These are phyloP conservation scores for Leptarthrus brevirostris DNA, from an alignment of 2,888 invertebrate genomes.

Conservation along the genomic window DNA sequence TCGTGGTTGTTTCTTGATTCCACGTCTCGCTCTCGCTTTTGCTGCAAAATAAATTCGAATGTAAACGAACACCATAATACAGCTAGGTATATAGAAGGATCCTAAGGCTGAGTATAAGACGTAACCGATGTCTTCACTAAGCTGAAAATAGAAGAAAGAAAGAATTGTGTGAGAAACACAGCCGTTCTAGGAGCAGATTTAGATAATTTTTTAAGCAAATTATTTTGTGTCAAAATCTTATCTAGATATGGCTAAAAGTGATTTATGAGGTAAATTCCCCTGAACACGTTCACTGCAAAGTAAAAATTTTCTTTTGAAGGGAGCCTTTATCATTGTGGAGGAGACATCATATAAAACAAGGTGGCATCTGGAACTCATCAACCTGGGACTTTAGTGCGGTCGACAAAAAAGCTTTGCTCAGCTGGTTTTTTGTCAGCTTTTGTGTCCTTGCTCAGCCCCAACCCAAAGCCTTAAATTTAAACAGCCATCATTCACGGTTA, in stretches of 20 bases:
- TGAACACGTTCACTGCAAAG: neutral
- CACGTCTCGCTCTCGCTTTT: conserved; percentile 88
- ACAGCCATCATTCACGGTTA: neutral
- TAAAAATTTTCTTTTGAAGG: neutral
- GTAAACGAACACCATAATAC: conserved; percentile 99
- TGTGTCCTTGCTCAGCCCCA: neutral
- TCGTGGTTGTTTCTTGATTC: conserved; percentile 84
- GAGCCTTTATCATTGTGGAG: neutral
- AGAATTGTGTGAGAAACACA: conserved; percentile 14
- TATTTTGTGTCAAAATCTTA: conserved; percentile 18
- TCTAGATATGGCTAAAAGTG: neutral
- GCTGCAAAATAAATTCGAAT: conserved; percentile 98
- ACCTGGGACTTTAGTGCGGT: neutral
- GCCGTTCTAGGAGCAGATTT: neutral
- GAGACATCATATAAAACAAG: neutral
- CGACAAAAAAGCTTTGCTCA: neutral
- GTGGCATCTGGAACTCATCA: neutral
- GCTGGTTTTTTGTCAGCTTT: neutral
- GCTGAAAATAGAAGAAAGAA: conserved; percentile 71
- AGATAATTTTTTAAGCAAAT: conserved; percentile 5
- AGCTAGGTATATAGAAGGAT: conserved; percentile 98
- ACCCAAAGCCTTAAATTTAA: neutral
- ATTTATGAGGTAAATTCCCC: neutral
- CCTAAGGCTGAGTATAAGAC: conserved; percentile 97
- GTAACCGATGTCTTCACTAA: conserved; percentile 96